These are phyloP conservation scores for Parthenolecanium corni DNA, from an alignment of 2,888 invertebrate genomes.

Conservation along the genomic window DNA sequence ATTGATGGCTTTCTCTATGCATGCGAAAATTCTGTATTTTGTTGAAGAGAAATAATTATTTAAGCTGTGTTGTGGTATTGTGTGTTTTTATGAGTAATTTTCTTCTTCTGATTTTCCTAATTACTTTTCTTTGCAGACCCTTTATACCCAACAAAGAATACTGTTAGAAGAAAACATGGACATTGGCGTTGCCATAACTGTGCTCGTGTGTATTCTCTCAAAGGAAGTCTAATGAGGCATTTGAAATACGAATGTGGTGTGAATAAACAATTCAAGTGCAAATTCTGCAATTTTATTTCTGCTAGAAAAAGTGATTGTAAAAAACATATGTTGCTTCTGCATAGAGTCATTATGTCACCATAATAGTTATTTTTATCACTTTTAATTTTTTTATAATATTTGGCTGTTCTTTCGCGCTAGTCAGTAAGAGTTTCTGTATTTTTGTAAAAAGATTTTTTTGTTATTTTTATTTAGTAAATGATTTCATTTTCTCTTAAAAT, in stretches of 20 bases:
- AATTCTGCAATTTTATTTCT: constrained; percentile 41
- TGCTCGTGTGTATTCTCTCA: background rate
- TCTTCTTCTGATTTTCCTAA: background rate
- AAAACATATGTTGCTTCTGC: constrained; percentile 10
- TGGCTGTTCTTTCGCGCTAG: too few relatives aligned
- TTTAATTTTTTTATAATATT: too few relatives aligned
- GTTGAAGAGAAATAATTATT: too few relatives aligned
- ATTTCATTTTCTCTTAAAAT: too few relatives aligned
- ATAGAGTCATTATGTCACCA: background rate
- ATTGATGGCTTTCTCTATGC: too few relatives aligned
- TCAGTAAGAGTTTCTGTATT: too few relatives aligned
- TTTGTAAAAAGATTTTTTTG: too few relatives aligned
- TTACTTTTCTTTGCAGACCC: background rate
- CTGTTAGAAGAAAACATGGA: background rate
- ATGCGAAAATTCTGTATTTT: too few relatives aligned
- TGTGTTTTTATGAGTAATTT: constrained; percentile 8
- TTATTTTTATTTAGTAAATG: too few relatives aligned
- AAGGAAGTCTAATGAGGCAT: constrained; percentile 16
- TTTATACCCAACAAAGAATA: background rate
- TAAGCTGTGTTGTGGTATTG: too few relatives aligned
- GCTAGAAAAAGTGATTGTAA: constrained; percentile 23
- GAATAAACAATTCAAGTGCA: constrained; percentile 42
- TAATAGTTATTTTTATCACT: constrained; percentile 7
- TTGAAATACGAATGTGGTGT: constrained; percentile 35
- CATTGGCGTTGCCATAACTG: background rate